Base-by-base conservation (phyloP, 2,888 invertebrate genomes). In the Tenthredo scrophulariae region DNA sequence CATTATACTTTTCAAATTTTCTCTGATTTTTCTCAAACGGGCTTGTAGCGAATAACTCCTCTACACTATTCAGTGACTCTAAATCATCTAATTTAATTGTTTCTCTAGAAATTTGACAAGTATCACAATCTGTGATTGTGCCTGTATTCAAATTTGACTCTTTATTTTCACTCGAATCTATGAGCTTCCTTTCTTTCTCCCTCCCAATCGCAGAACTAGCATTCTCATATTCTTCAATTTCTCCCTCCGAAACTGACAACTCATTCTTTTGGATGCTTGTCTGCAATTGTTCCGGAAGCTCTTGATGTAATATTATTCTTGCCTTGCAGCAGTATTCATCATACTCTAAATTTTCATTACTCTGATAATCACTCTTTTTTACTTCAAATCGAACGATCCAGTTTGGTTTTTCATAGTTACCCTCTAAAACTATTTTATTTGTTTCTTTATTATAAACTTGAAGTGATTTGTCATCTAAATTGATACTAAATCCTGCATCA, bases 381-480 rank as follows among this genome's bases (percentile, higher is more conserved):
- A 88, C 85, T 86, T 87, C 86, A 2, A 88, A 54, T 43, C 86
- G 84, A 29, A 88, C 75, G 50, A 62, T 46, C 86, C 88, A 88
- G 62, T 84, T 86, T 7, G 88, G 87, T 85, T 80, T 86, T 84
- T 88, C 70, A 74, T 88, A 88, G 4, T 86, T 79, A 22, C 87
- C 87, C 26, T 86, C 72, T 18, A 88, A 65, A 83, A 89, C 77
- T 18, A 85, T 84, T 74, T 88, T 85, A 54, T 86, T 85, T 29
- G 86, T 85, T 13, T 74, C 79, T 46, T 86, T 87, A 72, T 87
- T 74, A 37, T 84, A 87, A 67, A 87, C 87, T 33, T 86, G 50
- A 22, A 88, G 77, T 85, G 15, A 37, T 84, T 87, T 80, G 46
- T 87, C 84, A 77, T 88, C 89, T 82, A 88, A 84, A 72, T 88